These are phyloP conservation scores for Mesoclemmys tuberculata DNA, from an alignment of 2,113 vertebrate genomes.

Conservation along the genomic window DNA sequence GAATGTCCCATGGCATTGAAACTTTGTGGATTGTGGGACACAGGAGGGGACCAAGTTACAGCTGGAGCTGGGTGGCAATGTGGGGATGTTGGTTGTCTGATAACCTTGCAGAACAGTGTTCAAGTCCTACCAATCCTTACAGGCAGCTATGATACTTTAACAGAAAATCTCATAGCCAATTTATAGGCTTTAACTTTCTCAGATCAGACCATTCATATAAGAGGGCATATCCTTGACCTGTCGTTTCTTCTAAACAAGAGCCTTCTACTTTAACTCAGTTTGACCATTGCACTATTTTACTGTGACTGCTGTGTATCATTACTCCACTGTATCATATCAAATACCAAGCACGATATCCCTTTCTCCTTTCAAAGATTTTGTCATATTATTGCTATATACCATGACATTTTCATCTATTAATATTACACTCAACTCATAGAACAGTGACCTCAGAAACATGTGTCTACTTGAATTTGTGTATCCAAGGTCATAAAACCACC, in stretches of 20 bases:
- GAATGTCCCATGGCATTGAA: background rate
- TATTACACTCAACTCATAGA: background rate
- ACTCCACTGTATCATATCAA: background rate
- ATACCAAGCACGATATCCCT: background rate
- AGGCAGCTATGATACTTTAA: background rate
- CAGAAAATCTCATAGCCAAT: accelerated
- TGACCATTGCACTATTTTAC: background rate
- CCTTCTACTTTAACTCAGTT: background rate
- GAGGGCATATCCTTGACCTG: background rate
- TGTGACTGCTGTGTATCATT: accelerated
- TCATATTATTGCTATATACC: background rate
- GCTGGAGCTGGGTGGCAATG: background rate
- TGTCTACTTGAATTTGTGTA: background rate
- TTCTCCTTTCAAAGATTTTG: background rate
- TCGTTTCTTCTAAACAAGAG: accelerated
- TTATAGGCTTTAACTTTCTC: accelerated
- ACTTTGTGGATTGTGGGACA: background rate
- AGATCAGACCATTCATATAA: background rate
- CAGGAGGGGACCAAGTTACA: background rate
- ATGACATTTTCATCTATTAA: accelerated
- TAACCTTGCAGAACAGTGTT: background rate
- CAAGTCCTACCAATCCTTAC: background rate
- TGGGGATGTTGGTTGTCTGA: background rate
- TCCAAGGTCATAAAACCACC: background rate
- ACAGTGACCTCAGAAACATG: background rate